Base-by-base conservation (phyloP, 2,113 vertebrate genomes). In the Barnardius zonarius region DNA sequence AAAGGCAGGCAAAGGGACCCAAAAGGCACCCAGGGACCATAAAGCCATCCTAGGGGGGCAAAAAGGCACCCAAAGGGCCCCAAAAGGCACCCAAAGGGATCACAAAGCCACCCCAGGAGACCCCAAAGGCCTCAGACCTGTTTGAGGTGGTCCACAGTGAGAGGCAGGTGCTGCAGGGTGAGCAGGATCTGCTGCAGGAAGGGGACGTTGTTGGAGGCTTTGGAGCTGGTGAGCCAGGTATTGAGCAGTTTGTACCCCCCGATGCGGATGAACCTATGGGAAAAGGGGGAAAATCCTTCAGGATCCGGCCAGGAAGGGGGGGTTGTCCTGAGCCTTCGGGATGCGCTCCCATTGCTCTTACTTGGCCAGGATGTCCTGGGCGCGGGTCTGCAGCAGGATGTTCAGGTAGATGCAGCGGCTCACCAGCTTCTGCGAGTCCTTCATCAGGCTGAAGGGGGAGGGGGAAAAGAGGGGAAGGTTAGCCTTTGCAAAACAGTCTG, bases 371-470 rank as follows among this genome's bases (percentile, higher is more conserved):
- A 99, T 93, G 83, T 99, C 99, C 3, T 98, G 98, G 13, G 99
- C 98, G 5, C 98, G 98, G 3, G 99, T 99, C 97, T 99, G 99
- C 83, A 99, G 98, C n/a, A 99, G 93, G 92, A 99, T 99, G 96
- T 99, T 99, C 90, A 99, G 96, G 96, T 99, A 99, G 91, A 99
- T 99, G 89, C 99, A 99, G n/a, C 99, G 98, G 88, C 99, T 99
- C 96, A 99, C 99, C 98, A 99, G 98, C 98, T 99, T 99, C 77
- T 98, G 98, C 0, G 99, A 98, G 25, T 99, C 99, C 96, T 99
- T 99, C 99, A 99, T 99, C 7, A 99, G 96, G 93, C 99, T 99
- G 43, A 17, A 44, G 10, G 9, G 10, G 35, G n/a, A n/a, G 35
- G 24, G 10, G 46, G 10, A 69, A n/a, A 64, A 1, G 5, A 18